Base-by-base conservation (phyloP, 2,113 vertebrate genomes). In the Peucedramus taeniatus region DNA sequence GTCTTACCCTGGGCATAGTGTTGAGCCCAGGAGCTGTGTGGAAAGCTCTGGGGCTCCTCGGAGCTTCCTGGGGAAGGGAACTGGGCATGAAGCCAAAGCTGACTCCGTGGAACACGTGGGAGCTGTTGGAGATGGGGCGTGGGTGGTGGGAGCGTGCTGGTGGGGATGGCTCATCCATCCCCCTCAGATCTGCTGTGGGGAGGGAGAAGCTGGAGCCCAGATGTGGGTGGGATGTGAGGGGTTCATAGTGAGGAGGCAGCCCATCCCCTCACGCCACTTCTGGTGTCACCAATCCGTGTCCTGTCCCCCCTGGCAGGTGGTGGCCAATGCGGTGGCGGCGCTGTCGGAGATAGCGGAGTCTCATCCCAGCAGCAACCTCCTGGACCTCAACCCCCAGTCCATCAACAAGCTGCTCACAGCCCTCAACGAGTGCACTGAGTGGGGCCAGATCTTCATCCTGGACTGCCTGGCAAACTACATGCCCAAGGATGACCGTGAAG, bases 381-480 rank as follows among this genome's bases (percentile, higher is more conserved):
- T 99, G 77, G 99, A 99, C 96, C 97, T 99, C 95, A 99, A 99
- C 91, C 99, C 99, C 18, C 99, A 99, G 97, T 99, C 99, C 83
- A 99, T 99, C 97, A 99, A 99, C 98, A 99, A 99, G 97, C 97
- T 99, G 85, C 98, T 99, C 81, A 99, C 99, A 0, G 99, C 99
- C 95, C 98, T 99, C 72, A 99, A 99, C 1, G 99, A 99, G 96
- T 99, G 99, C 85, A 99, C 99, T 0, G 99, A 99, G 96, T 99
- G 99, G 99, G 99, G 99, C 33, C 99, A 99, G 98, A 99, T 99
- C 97, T 99, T 99, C 96, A 99, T 99, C 95, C 98, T 99, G 31
- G 99, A 99, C 97, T 99, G 99, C 93, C 97, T 99, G 97, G 99
- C 99, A 30, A 99, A 99, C 98, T 99, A 99, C 96, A 99, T 98